Evolutionary conservation across 2,888 invertebrate species (phyloP).

Genomic region (Cosmia pyralina): DNA sequence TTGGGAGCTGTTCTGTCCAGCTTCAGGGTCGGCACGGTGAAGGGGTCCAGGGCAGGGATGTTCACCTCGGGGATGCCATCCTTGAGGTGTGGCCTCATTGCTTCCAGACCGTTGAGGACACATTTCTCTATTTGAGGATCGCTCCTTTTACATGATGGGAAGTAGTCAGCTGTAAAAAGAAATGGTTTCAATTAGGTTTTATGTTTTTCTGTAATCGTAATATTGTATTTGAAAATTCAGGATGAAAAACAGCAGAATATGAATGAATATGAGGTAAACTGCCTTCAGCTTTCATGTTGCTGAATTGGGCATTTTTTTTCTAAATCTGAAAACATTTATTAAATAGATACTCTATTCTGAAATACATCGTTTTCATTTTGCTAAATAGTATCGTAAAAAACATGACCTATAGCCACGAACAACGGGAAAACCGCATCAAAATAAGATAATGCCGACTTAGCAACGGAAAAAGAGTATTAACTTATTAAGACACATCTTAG

Average conservation of each 20-base stretch:
- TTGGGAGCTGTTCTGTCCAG: conserved; percentile 93
- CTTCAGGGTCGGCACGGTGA: conserved; percentile 92
- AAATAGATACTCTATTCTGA: background rate
- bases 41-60: conserved; percentile 89
- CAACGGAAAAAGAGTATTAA: conserved; percentile 21
- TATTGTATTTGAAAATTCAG: background rate
- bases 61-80: conserved; percentile 71
- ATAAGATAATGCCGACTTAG: conserved; percentile 23
- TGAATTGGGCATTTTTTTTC: background rate
- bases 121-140: conserved; percentile 73
- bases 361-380: background rate
- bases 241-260: background rate
- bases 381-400: background rate
- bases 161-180: conserved; percentile 71
- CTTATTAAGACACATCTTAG: conserved; percentile 10
- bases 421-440: background rate
- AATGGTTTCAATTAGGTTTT: background rate
- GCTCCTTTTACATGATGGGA: conserved; percentile 70
- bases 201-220: background rate
- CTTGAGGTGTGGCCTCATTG: conserved; percentile 75
- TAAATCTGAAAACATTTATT: background rate
- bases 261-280: background rate
- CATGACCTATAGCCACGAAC: background rate
- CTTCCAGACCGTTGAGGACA: conserved; percentile 86
- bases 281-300: background rate